Percentiles rank a stretch among this genome's conserved stretches.
Evolutionary conservation across 2,888 invertebrate genomes (phyloP).

Genomic region (Platycnemis pennipes): DNA sequence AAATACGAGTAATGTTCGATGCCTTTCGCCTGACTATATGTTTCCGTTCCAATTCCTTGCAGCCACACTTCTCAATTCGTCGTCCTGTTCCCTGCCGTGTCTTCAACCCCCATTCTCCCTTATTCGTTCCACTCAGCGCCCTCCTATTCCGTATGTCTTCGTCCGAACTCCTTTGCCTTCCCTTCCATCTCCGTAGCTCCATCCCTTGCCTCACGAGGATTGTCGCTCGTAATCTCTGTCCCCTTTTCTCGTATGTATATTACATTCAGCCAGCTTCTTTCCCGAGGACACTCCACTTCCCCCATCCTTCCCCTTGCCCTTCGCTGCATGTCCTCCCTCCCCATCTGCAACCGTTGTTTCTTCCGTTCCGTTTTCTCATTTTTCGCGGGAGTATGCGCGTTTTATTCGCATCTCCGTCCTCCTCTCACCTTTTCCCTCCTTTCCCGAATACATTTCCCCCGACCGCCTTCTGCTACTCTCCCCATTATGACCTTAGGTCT

Average conservation of each 20-base stretch:
- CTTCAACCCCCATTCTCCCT: background rate
- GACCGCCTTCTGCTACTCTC: background rate
- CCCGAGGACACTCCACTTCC: background rate
- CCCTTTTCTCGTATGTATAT: background rate
- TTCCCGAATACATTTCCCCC: background rate
- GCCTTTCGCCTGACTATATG: background rate
- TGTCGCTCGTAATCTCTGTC: conserved; percentile 3
- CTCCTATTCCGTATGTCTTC: background rate
- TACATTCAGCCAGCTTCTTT: background rate
- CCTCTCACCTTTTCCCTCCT: background rate
- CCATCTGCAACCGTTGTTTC: background rate
- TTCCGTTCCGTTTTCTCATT: background rate
- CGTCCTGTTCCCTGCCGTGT: background rate
- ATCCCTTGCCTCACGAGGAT: background rate
- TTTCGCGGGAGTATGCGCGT: background rate
- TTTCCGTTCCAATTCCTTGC: background rate
- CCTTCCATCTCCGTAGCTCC: background rate
- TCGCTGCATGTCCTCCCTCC: background rate
- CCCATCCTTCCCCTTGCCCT: background rate
- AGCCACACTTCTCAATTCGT: background rate
- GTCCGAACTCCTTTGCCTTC: conserved; percentile 8
- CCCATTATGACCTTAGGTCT: background rate
- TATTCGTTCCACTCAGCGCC: background rate
- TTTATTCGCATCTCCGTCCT: background rate
- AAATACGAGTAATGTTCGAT: background rate